Base-by-base conservation (phyloP, 2,888 invertebrate genomes). In the Lasioglossum calceatum region DNA sequence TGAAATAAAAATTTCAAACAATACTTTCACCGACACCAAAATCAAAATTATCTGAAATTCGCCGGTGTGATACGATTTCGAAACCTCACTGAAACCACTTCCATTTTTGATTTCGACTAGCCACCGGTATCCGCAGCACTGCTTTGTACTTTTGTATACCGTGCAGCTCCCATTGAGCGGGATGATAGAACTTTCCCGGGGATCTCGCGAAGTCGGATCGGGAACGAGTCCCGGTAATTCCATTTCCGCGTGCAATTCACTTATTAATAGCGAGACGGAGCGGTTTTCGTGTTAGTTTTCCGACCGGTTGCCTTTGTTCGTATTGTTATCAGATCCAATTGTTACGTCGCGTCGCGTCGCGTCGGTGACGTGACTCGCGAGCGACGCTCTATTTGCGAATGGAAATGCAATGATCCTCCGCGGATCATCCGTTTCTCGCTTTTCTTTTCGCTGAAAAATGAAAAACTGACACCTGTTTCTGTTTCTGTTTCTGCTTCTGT, bases 271-370 rank as follows among this genome's bases (percentile, higher is more conserved):
- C 44, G 64, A 44, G 77, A 47, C 44, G 12, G 19, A 39, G 54
- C 39, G 39, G 70, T n/a, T 39, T 71, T 36, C 54, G 71, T 71
- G 78, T 71, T 54, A 50, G 54, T 54, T 78, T 27, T 42, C 71
- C n/a, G n/a, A 54, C 71, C 19, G 71, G 71, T 71, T 78, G 39
- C 27, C 78, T 54, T 71, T 78, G 44, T 54, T 71, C 71, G 71
- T 54, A 78, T 78, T 71, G 39, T 78, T 78, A 78, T 78, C 78
- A 42, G 78, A 78, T 78, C 42, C 71, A 42, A 78, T 78, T 54
- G 70, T 71, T 71, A 50, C 23, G 67, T 70, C 10, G 44, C 36
- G 36, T 36, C 36, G 36, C 36, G 32, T 32, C 32, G 36, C 36
- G 67, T 70, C 10, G 44, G 77, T 39, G 36, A 71, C 78, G 67